These are phyloP conservation scores for Macrobrachium nipponense DNA, from an alignment of 1,140 invertebrate species.

Conservation along the genomic window DNA sequence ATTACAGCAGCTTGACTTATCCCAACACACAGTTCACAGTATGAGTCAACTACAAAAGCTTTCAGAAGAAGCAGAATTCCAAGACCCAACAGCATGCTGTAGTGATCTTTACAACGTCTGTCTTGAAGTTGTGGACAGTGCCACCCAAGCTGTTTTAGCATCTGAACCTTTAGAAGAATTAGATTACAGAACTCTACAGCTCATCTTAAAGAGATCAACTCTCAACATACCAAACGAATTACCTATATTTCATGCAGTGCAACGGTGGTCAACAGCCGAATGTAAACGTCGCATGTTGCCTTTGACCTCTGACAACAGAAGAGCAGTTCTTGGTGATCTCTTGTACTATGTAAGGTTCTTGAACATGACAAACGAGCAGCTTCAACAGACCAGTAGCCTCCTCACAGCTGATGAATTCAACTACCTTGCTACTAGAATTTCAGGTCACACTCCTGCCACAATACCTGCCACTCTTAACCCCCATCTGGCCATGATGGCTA, in stretches of 20 bases:
- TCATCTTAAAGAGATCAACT: slow-evolving; percentile 75
- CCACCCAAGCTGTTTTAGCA: slow-evolving; percentile 74
- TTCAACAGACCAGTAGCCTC: slow-evolving; percentile 18
- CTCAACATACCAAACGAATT: slow-evolving; percentile 73
- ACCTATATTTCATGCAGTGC: slow-evolving; percentile 73
- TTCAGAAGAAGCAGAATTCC: slow-evolving; percentile 34
- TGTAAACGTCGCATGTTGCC: slow-evolving; percentile 76
- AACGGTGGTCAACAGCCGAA: slow-evolving; percentile 77
- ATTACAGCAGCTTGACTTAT: slow-evolving; percentile 14
- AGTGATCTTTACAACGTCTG: slow-evolving; percentile 75
- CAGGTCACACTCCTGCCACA: background rate
- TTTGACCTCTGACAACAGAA: slow-evolving; percentile 74
- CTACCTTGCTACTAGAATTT: slow-evolving; percentile 27
- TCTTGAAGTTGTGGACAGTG: slow-evolving; percentile 74
- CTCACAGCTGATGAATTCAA: slow-evolving; percentile 39
- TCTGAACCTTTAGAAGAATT: slow-evolving; percentile 79
- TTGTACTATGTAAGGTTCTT: slow-evolving; percentile 39
- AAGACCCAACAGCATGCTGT: slow-evolving; percentile 68
- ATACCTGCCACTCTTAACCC: slow-evolving; percentile 24
- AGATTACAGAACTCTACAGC: slow-evolving; percentile 72
- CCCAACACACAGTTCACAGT: slow-evolving; percentile 20
- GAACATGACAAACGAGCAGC: slow-evolving; percentile 30
- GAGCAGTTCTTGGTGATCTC: slow-evolving; percentile 71
- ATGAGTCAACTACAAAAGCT: slow-evolving; percentile 35
- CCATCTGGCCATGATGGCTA: slow-evolving; percentile 25